These are phyloP conservation scores for Amiota minor DNA, from an alignment of 2,888 invertebrate species.

Conservation along the genomic window DNA sequence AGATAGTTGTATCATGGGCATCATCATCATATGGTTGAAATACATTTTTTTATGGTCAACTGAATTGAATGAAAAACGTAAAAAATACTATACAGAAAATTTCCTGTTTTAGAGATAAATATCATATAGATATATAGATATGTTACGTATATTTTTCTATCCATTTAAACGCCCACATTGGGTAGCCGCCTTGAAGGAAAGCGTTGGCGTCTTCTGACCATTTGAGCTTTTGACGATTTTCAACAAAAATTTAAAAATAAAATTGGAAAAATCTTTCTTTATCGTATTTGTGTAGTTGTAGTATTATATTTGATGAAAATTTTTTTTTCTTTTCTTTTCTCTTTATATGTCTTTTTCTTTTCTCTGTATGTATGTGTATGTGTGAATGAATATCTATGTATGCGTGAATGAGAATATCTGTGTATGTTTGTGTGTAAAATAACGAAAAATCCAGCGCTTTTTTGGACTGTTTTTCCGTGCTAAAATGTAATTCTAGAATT, in stretches of 20 bases:
- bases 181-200: not conserved
- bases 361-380: conserved; percentile 45
- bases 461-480: conserved; percentile 23
- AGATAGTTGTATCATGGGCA: too few species aligned
- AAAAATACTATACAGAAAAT: too few species aligned
- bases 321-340: conserved; percentile 51
- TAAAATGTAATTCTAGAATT: conserved; percentile 62
- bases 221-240: conserved; percentile 17
- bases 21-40: too few species aligned
- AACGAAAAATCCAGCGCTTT: conserved; percentile 13
- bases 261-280: conserved; percentile 2
- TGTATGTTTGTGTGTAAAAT: not conserved
- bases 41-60: too few species aligned
- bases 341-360: conserved; percentile 52
- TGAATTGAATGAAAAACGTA: too few species aligned
- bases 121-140: not conserved
- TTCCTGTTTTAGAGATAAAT: conserved; percentile 2
- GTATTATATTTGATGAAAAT: too few species aligned
- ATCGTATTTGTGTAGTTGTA: too few species aligned
- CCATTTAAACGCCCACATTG: conserved; percentile 23
- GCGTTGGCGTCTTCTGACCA: not conserved
- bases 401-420: conserved; percentile 19
- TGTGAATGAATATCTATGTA: conserved; percentile 37
- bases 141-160: conserved; percentile 8
- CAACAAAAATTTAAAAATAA: conserved; percentile 21